Evolutionary conservation across 2,888 invertebrate genomes (phyloP).

Genomic region (Pseudococcus jackbeardsleyi): DNA sequence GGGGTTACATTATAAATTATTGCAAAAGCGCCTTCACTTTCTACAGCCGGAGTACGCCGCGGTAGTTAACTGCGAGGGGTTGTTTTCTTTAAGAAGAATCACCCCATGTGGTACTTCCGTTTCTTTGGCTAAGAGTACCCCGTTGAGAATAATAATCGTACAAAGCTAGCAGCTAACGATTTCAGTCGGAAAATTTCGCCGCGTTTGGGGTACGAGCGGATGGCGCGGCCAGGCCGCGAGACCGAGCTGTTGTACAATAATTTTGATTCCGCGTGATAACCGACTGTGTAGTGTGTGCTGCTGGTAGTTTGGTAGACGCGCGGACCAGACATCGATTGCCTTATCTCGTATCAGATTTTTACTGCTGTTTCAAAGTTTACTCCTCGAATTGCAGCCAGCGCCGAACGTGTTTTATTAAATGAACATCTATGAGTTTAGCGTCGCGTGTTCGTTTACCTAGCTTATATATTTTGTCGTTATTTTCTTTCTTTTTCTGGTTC

Average conservation of each 20-base stretch:
- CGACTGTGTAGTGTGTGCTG: constrained; percentile 22
- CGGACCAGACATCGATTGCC: constrained; percentile 57
- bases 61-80: constrained; percentile 61
- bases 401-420: constrained; percentile 17
- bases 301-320: constrained; percentile 7
- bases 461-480: not conserved
- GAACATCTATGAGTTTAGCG: not conserved
- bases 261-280: constrained; percentile 59
- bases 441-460: constrained; percentile 19
- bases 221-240: not conserved
- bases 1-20: constrained; percentile 58
- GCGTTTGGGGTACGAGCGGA: not conserved
- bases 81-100: constrained; percentile 63
- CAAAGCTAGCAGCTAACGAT: constrained; percentile 63
- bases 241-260: constrained; percentile 51
- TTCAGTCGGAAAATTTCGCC: constrained; percentile 60
- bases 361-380: not conserved
- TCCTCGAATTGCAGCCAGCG: constrained; percentile 3
- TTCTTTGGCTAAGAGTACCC: constrained; percentile 58
- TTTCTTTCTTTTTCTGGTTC: not conserved
- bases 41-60: constrained; percentile 4
- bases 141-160: constrained; percentile 64
- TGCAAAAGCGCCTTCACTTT: constrained; percentile 43
- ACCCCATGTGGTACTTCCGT: constrained; percentile 64
- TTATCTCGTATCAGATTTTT: constrained; percentile 27